phyloP scores from a whole-genome alignment of 2,113 vertebrate genomes.

The Hypocryptadius cinnamomeus region DNA sequence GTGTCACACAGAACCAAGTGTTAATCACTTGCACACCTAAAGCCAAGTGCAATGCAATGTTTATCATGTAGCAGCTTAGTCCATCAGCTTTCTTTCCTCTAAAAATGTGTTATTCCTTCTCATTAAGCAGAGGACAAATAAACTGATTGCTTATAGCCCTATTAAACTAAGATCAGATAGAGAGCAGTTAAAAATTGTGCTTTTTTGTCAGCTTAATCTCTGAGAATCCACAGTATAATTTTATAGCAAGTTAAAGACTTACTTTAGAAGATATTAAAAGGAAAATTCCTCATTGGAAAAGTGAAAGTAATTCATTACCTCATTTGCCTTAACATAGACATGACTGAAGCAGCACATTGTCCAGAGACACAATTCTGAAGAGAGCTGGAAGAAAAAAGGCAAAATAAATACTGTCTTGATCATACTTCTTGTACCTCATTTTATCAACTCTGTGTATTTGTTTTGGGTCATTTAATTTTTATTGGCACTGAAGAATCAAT shows the following conservation, averaged over 20 bases:
- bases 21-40: neutral
- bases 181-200: neutral
- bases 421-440: neutral
- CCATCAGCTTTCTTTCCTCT: neutral
- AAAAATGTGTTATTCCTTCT: neutral
- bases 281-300: neutral
- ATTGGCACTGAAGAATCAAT: neutral
- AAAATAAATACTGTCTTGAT: neutral
- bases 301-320: neutral
- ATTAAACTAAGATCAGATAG: neutral
- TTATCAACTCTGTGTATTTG: neutral
- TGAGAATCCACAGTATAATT: neutral
- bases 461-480: neutral
- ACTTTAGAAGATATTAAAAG: neutral
- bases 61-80: neutral
- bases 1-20: neutral
- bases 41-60: neutral
- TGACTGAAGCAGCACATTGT: neutral
- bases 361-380: neutral
- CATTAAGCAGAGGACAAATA: neutral
- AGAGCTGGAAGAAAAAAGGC: neutral
- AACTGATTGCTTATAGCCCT: neutral
- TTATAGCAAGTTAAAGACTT: neutral
- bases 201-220: neutral
- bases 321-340: neutral